These are phyloP conservation scores for Stictonetta naevosa DNA, from an alignment of 2,113 vertebrate genomes.

Conservation along the genomic window DNA sequence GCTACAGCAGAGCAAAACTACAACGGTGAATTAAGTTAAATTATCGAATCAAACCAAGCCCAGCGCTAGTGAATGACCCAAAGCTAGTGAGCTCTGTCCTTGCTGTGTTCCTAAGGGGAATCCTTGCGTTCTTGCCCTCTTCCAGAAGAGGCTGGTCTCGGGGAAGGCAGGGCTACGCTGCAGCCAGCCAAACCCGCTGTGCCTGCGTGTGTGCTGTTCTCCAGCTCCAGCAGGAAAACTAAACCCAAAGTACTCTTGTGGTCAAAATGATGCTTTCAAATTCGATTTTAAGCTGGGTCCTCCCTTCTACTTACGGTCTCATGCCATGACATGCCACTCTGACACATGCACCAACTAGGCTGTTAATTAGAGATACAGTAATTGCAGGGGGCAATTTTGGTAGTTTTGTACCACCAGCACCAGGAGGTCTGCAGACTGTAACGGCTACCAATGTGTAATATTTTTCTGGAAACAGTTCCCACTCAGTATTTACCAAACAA, in stretches of 20 bases:
- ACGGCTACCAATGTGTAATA: background rate
- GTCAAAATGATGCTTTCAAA: background rate
- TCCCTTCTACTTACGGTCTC: background rate
- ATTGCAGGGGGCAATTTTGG: background rate
- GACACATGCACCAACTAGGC: rapidly evolving
- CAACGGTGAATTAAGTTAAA: too few species aligned
- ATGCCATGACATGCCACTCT: background rate
- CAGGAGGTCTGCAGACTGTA: background rate
- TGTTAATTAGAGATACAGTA: too few species aligned
- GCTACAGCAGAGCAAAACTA: too few species aligned
- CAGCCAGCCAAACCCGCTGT: too few species aligned
- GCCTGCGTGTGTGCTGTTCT: rapidly evolving
- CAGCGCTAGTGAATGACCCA: background rate
- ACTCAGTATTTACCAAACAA: background rate
- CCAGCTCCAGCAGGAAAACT: background rate
- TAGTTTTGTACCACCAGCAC: background rate
- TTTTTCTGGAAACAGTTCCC: background rate
- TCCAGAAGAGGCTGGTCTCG: background rate
- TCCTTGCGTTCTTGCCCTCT: background rate
- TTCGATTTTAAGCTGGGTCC: background rate
- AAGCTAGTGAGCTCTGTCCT: background rate
- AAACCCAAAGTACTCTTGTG: background rate
- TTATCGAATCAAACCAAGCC: background rate
- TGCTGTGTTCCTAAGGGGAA: background rate
- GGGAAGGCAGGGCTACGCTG: background rate